Evolutionary conservation across 2,888 invertebrate genomes (phyloP).

Genomic region (Nebria salina): DNA sequence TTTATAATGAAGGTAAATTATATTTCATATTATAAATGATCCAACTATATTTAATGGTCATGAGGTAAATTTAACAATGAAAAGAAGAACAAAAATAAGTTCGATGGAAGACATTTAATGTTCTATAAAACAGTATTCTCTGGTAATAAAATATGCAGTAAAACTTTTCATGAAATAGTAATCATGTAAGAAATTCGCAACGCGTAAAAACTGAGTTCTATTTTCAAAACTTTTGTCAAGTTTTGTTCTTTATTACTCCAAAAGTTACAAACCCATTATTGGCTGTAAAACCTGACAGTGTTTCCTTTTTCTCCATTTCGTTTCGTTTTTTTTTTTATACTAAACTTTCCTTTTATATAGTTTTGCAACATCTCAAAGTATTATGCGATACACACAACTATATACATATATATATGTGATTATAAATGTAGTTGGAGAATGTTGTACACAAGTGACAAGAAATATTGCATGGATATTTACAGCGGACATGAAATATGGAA

Average conservation of each 20-base stretch:
- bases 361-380: not conserved
- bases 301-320: not conserved
- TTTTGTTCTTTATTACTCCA: conserved; percentile 33
- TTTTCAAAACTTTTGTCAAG: conserved; percentile 25
- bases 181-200: conserved; percentile 21
- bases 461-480: not conserved
- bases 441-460: not conserved
- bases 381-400: not conserved
- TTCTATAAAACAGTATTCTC: conserved; percentile 1
- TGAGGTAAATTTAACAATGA: not conserved
- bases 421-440: not conserved
- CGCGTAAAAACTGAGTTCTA: conserved; percentile 22
- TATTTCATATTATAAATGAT: not conserved
- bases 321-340: conserved; percentile 7
- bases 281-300: conserved; percentile 31
- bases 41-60: not conserved
- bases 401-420: not conserved
- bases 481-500: not conserved
- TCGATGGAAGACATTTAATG: not conserved
- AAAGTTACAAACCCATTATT: conserved; percentile 41
- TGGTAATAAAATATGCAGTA: conserved; percentile 30
- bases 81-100: not conserved
- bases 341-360: conserved; percentile 30
- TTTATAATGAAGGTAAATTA: not conserved
- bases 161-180: conserved; percentile 31